Conservation (phyloP, 2,888 invertebrate genomes). For the Lasius platythorax region DNA sequence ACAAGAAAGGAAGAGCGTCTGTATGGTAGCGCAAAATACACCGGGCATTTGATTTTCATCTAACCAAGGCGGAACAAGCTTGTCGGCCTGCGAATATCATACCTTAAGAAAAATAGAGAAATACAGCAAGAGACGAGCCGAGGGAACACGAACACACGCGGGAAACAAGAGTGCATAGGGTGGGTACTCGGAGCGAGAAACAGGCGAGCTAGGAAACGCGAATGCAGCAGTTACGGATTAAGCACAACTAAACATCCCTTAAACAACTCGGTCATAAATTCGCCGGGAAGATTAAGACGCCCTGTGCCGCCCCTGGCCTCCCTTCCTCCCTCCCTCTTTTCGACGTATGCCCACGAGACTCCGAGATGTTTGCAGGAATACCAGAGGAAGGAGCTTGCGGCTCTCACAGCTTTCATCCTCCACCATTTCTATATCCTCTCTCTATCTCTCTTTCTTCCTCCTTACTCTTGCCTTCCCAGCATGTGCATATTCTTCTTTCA, state of each 20-base stretch:
- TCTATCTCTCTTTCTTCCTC: background rate
- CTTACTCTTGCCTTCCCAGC: background rate
- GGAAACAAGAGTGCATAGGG: conserved; percentile 1
- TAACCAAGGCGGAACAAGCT: conserved; percentile 32
- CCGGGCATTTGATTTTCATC: conserved; percentile 51
- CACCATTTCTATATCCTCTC: conserved; percentile 35
- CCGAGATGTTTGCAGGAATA: conserved; percentile 55
- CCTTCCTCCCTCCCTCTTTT: conserved; percentile 46
- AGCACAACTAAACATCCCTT: conserved; percentile 81
- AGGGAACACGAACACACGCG: conserved; percentile 15
- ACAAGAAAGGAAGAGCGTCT: conserved; percentile 6
- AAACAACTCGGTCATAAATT: conserved; percentile 81
- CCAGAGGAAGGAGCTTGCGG: conserved; percentile 51
- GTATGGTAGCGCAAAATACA: conserved; percentile 30
- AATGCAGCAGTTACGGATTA: conserved; percentile 80
- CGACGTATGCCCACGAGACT: conserved; percentile 59
- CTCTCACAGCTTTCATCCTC: conserved; percentile 46
- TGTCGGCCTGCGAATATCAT: conserved; percentile 18
- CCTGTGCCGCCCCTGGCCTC: conserved; percentile 58
- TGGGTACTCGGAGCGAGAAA: conserved; percentile 15
- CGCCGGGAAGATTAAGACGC: conserved; percentile 79
- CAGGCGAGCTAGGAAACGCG: conserved; percentile 53
- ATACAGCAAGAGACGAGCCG: background rate
- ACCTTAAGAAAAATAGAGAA: conserved; percentile 11
- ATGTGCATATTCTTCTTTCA: conserved; percentile 7